Evolutionary conservation across 2,113 vertebrate genomes (phyloP).

Genomic region (Dryoscopus gambensis): DNA sequence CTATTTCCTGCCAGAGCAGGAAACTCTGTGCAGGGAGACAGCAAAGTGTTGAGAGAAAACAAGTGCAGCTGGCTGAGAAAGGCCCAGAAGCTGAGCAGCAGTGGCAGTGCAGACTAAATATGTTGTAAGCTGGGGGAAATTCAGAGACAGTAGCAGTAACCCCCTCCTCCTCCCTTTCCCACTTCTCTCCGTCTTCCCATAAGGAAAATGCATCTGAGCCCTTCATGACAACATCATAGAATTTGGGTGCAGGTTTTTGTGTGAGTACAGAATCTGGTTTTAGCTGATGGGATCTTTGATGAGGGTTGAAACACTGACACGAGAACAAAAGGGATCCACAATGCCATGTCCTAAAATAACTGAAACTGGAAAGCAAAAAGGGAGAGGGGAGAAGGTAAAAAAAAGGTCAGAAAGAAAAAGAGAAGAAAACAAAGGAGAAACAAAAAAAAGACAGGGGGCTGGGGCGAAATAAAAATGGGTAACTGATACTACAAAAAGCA

Average conservation of each 20-base stretch:
- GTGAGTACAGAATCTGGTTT: not conserved
- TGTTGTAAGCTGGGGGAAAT: not conserved
- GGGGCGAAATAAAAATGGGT: rapidly evolving
- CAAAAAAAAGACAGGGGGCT: not conserved
- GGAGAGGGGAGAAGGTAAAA: no score
- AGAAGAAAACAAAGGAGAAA: not conserved
- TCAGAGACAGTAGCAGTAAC: not conserved
- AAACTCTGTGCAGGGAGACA: not conserved
- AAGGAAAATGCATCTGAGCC: not conserved
- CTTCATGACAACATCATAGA: not conserved
- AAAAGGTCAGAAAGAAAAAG: not conserved
- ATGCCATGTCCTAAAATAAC: not conserved
- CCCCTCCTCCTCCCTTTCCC: not conserved
- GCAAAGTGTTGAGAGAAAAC: not conserved
- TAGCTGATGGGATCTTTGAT: not conserved
- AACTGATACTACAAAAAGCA: not conserved
- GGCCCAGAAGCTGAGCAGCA: not conserved
- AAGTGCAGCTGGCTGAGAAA: not conserved
- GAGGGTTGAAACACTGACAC: not conserved
- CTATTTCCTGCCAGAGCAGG: not conserved
- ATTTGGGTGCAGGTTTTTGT: not conserved
- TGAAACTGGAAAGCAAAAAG: not conserved
- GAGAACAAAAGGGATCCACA: not conserved
- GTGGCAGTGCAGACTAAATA: not conserved
- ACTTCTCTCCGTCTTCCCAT: not conserved